Evolutionary conservation across 2,888 invertebrate species (phyloP), one percentile per base, ranked within the genome.

Genomic region (Horisme vitalbata): DNA sequence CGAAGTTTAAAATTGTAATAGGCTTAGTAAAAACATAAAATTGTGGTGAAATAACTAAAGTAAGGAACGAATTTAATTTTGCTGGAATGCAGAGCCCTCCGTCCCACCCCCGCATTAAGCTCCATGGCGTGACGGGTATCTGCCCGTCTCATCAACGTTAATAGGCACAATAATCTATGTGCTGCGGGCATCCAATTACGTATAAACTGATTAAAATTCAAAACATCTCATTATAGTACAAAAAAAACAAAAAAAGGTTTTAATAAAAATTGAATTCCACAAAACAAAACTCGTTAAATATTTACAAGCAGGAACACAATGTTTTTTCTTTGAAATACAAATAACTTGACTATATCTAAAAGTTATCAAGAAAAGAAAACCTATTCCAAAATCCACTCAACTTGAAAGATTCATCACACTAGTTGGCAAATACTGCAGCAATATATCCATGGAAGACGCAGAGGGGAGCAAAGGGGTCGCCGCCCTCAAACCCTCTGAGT

Each of bases 401-500:
- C 14, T 13, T 26, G 2, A 26, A 26, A 12, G 26, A 32, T 35
- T 36, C 26, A 30, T 32, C 28, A 30, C 3, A 8, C 15, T 15
- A 9, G n/a, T 45, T 3, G 4, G 8, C 21, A 37, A 45, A 41
- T 38, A 41, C 45, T 15, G 27, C 36, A 54, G n/a, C 24, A 4
- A 26, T 30, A 26, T 12, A 14, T 20, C 24, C 41, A 35, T 44
- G 31, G 11, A 18, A 31, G 45, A 45, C 57, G 57, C 48, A 63
- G 71, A 45, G 57, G 59, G 63, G 67, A 59, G 51, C 37, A 46
- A 52, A 61, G 60, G 65, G 72, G 66, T 66, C 62, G 54, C 53
- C 44, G 61, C 57, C 59, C 53, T 57, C 51, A 59, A 57, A 57
- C 60, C 44, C 52, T 55, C 60, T 39, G 43, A 51, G 33, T 18